Evolutionary conservation across 2,113 vertebrate species (phyloP), one percentile per base, ranked within the genome.

Genomic region (Lophura nycthemera): DNA sequence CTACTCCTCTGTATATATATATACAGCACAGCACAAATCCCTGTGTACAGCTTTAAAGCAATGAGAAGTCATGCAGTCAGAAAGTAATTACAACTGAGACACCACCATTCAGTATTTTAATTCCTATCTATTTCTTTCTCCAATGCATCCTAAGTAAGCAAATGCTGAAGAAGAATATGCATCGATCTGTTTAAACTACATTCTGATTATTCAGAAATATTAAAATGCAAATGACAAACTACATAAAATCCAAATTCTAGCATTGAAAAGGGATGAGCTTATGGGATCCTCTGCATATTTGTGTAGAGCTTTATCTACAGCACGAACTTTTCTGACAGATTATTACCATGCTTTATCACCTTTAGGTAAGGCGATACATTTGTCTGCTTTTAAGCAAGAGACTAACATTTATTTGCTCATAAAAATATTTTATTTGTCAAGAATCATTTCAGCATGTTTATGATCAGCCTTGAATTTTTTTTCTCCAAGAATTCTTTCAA

Each of bases 151-250:
- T 36, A 76, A 89, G 69, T 42, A 91, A 95, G 79, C 50, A 94
- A 76, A 91, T 65, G 86, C 20, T 50, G 47, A 74, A 38, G 73
- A 73, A 89, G 60, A 82, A 70, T 8, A 20, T 2, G 13, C n/a
- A 74, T 15, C 84, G 10, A 72, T 80, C 57, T 56, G 29, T 43
- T 95, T 72, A 47, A 82, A 86, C 72, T 95, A 84, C 70, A 69
- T 36, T 47, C 45, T n/a, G 61, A 83, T 56, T 3, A 90, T 29
- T 83, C 66, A 90, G 52, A 92, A 86, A 93, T 78, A 86, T 64
- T 74, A 92, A 95, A 90, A 93, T 76, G 70, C 30, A 94, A 95
- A 74, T 88, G 8, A 86, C 47, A 86, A 75, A 60, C 73, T 65
- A 92, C 29, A 15, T 19, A 86, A 83, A 25, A 77, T 42, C 19